phyloP scores from a whole-genome alignment of 2,888 invertebrate species.

The Scaptomyza parva region DNA sequence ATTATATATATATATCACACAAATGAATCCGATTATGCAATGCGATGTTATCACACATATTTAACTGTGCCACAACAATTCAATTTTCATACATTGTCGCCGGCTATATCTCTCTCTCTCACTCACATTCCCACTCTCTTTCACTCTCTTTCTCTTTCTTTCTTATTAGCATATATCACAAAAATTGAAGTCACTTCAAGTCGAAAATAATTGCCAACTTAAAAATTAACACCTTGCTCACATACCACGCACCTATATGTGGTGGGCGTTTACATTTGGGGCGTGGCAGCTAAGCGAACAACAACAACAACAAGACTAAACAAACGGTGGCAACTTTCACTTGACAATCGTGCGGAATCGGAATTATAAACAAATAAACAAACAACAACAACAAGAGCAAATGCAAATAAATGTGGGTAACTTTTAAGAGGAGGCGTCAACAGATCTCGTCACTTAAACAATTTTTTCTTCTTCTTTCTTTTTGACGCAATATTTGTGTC shows the following conservation, averaged over 20 bases:
- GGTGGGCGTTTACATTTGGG: constrained; percentile 52
- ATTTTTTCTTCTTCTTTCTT: constrained; percentile 15
- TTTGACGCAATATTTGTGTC: constrained; percentile 61
- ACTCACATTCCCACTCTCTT: background rate
- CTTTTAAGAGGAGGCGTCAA: constrained; percentile 42
- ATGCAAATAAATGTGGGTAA: constrained; percentile 47
- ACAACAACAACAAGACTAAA: constrained; percentile 34
- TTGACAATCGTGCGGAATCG: constrained; percentile 66
- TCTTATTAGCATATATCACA: constrained; percentile 41
- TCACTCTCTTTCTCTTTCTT: constrained; percentile 12
- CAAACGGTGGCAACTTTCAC: constrained; percentile 76
- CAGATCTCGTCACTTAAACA: constrained; percentile 49
- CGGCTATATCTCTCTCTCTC: constrained; percentile 1
- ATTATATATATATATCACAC: constrained; percentile 2
- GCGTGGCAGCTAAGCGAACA: constrained; percentile 62
- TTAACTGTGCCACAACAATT: constrained; percentile 21
- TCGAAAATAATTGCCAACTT: constrained; percentile 52
- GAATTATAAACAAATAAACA: constrained; percentile 61
- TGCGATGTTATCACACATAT: constrained; percentile 40
- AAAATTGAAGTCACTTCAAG: background rate
- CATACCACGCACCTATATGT: constrained; percentile 54
- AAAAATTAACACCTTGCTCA: constrained; percentile 82
- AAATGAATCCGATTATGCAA: constrained; percentile 52
- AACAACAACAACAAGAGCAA: constrained; percentile 23
- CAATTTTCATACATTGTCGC: constrained; percentile 33